A percentile compares a stretch with the other conserved stretches of the same genome.
Conservation (phyloP, 2,113 vertebrate species). For the Clupea harengus region DNA sequence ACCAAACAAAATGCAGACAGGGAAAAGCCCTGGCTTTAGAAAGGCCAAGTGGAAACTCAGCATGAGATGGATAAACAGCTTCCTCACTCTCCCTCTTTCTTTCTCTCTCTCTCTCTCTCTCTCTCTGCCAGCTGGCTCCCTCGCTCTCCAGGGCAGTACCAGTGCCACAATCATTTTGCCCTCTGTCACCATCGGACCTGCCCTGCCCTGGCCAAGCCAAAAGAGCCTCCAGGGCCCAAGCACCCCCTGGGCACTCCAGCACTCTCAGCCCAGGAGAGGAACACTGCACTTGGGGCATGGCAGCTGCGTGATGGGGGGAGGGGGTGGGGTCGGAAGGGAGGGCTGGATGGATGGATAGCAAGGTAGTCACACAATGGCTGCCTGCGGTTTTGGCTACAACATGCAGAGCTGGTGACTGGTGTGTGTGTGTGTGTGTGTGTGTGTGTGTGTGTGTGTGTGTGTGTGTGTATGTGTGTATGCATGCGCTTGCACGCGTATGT, state of each 20-base stretch:
- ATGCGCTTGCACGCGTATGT: conserved; percentile 31
- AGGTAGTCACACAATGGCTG: background rate
- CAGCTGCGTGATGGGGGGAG: background rate
- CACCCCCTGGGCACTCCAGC: background rate
- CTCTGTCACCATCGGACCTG: conserved; percentile 19
- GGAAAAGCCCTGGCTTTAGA: background rate
- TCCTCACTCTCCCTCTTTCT: background rate
- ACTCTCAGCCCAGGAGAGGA: background rate
- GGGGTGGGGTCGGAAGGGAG: background rate
- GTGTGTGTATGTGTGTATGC: no score
- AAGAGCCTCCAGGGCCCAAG: background rate
- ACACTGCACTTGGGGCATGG: background rate
- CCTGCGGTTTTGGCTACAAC: background rate
- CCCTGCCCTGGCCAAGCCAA: conserved; percentile 15
- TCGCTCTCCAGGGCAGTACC: conserved; percentile 22
- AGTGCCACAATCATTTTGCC: conserved; percentile 25
- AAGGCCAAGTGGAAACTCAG: conserved; percentile 16
- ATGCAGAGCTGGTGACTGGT: background rate
- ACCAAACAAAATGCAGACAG: conserved; percentile 4
- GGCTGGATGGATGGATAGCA: background rate
- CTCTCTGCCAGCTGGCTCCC: conserved; percentile 43
- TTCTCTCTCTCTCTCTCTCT: conserved; percentile 16
- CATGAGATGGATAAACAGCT: conserved; percentile 22
- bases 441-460: conserved; percentile 25
- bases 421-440: conserved; percentile 22